Evolutionary conservation across 2,888 invertebrate species (phyloP), one percentile per base, ranked within the genome.

Genomic region (Leucania comma): DNA sequence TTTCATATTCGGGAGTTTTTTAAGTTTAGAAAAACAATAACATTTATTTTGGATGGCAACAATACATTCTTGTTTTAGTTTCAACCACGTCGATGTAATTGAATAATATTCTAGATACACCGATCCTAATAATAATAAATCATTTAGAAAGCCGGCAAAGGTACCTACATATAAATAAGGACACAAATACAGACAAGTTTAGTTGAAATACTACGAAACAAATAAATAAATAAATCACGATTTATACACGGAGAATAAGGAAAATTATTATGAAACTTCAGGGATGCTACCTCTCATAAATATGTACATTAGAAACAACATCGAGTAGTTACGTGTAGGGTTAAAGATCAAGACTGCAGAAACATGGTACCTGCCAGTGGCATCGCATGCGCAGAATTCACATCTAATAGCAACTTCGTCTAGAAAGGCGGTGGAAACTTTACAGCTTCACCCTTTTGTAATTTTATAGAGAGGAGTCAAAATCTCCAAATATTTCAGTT

Each of bases 301-400:
- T 57, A 63, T 56, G 35, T 67, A 56, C 35, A 77, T 75, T 81
- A 78, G 22, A 57, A 26, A 42, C 32, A 51, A 69, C 66, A 59
- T 66, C 50, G 26, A 58, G 56, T 60, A 67, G 53, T 76, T 64
- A 72, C 63, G 61, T 67, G 60, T 64, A 60, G 26, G 72, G 81
- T 77, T 81, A 78, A 67, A 81, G 81, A 78, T 78, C 81, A 81
- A 64, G 78, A 77, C 64, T 72, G 56, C 48, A 50, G 66, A 53
- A 67, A 61, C 66, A 67, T 58, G 63, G 26, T 42, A 32, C 35
- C 42, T 35, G 58, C n/a, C 56, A 56, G 59, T 60, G 42, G 66
- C 62, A 57, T 29, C 53, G 38, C 57, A 65, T 8, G 57, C 48
- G 71, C 38, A 54, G 24, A 32, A 64, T 60, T 73, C n/a, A 56